Evolutionary conservation across 2,113 vertebrate species (phyloP).

Genomic region (Silurus asotus): DNA sequence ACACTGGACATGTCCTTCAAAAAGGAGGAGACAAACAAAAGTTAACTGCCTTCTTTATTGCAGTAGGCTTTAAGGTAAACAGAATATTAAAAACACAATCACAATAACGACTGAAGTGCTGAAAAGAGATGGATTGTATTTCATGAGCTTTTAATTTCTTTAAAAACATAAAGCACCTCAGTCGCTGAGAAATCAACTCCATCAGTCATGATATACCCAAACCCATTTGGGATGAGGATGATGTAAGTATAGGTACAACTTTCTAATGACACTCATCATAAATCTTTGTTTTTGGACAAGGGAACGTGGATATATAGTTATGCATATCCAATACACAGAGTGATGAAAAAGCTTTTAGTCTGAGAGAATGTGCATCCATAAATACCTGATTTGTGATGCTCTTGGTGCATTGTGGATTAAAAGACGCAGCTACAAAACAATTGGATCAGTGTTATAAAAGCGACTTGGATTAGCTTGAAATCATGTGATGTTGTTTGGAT

Average conservation of each 20-base stretch:
- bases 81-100: neutral
- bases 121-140: neutral
- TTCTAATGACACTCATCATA: neutral
- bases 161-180: constrained; percentile 13
- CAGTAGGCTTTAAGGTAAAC: neutral
- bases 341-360: constrained; percentile 31
- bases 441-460: neutral
- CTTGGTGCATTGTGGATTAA: neutral
- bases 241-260: neutral
- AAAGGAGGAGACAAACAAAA: constrained; percentile 10
- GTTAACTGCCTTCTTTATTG: neutral
- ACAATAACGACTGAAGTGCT: neutral
- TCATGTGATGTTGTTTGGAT: neutral
- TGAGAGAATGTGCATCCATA: constrained; percentile 6
- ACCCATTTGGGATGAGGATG: neutral
- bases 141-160: constrained; percentile 42
- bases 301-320: neutral
- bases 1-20: neutral
- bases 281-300: neutral
- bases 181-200: neutral
- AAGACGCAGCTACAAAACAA: neutral
- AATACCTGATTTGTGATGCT: neutral
- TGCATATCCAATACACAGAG: constrained; percentile 18
- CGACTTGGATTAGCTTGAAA: constrained; percentile 11
- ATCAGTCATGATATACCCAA: neutral